Evolutionary conservation across 2,888 invertebrate species (phyloP).

Genomic region (Andrena bucephala): DNA sequence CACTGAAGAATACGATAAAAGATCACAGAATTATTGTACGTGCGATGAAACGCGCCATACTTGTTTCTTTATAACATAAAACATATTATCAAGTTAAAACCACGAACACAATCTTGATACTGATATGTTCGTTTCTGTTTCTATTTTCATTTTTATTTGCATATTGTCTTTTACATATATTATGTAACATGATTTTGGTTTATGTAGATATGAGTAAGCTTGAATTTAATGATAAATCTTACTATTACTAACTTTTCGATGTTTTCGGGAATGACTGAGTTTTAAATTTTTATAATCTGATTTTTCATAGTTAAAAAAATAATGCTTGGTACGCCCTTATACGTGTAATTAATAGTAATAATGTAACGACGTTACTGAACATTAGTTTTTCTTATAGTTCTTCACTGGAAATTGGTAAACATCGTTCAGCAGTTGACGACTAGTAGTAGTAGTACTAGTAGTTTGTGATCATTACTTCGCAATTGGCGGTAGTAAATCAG

Average conservation of each 20-base stretch:
- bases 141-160: not conserved
- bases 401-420: not conserved
- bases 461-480: not conserved
- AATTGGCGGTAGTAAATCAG: not conserved
- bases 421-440: not conserved
- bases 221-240: not conserved
- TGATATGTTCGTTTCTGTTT: not conserved
- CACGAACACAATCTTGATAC: too few species aligned
- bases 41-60: not conserved
- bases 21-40: constrained; percentile 7
- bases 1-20: constrained; percentile 23
- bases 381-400: not conserved
- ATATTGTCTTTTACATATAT: not conserved
- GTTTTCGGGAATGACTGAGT: too few species aligned
- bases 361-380: not conserved
- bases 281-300: too few species aligned
- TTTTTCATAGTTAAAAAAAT: too few species aligned
- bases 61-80: not conserved
- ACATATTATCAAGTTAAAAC: not conserved
- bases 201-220: not conserved
- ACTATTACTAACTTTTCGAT: not conserved
- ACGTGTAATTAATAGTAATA: not conserved
- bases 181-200: not conserved
- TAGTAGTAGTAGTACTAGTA: not conserved
- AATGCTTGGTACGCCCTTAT: not conserved